phyloP scores from a whole-genome alignment of 1,140 invertebrate species.

The Brachionus sp. region DNA sequence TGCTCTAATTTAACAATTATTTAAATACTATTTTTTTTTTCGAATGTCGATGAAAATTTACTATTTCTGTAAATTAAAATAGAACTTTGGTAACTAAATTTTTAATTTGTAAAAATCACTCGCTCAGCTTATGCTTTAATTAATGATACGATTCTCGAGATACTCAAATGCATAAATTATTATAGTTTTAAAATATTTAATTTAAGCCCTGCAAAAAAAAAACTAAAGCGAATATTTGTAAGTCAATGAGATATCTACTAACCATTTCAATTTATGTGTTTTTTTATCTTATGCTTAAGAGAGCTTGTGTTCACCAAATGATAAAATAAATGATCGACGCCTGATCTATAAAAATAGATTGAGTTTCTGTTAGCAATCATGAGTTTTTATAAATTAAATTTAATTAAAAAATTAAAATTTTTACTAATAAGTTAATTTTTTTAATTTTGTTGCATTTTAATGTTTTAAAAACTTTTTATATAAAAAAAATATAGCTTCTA shows the following conservation, averaged over 20 bases:
- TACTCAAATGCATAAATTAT: background rate
- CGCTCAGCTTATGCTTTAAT: background rate
- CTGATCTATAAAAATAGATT: background rate
- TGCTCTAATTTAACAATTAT: background rate
- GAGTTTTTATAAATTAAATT: background rate
- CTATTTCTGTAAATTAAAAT: conserved; percentile 11
- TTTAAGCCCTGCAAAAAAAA: conserved; percentile 2
- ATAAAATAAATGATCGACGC: background rate
- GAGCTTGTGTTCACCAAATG: background rate
- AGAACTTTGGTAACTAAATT: background rate
- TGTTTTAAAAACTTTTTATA: too few relatives aligned
- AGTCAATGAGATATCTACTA: conserved; percentile 2
- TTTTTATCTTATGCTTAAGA: background rate
- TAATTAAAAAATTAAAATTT: too few relatives aligned
- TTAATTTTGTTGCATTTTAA: too few relatives aligned
- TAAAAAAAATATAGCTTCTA: too few relatives aligned
- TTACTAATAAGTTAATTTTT: too few relatives aligned
- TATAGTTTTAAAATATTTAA: conserved; percentile 1
- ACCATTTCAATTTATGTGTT: background rate
- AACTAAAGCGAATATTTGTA: background rate
- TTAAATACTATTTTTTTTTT: conserved; percentile 4
- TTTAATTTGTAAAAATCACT: background rate
- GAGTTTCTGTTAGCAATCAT: background rate
- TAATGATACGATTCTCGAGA: background rate
- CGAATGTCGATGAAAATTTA: conserved; percentile 1